These are phyloP conservation scores for Pachyrhynchus sulphureomaculatus DNA, from an alignment of 1,140 invertebrate species.

Conservation along the genomic window DNA sequence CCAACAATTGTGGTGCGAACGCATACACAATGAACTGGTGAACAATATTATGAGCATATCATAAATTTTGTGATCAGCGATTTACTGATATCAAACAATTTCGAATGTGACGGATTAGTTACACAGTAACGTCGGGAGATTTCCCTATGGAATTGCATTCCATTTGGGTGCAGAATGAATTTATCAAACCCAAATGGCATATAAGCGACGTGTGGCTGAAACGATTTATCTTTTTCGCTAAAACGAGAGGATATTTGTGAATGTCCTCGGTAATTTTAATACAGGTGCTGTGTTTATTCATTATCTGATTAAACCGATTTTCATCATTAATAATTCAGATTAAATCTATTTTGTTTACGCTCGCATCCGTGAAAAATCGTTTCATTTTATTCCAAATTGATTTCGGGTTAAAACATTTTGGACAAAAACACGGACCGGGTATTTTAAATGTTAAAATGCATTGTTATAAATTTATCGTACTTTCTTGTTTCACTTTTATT, in stretches of 20 bases:
- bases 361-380: slow-evolving; percentile 5
- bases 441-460: too few relatives aligned
- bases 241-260: slow-evolving; percentile 3
- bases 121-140: slow-evolving; percentile 35
- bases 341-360: slow-evolving; percentile 6
- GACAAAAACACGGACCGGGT: too few relatives aligned
- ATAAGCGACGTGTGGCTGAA: background rate
- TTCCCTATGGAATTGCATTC: slow-evolving; percentile 40
- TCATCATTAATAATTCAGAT: slow-evolving; percentile 10
- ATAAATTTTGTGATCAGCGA: slow-evolving; percentile 39
- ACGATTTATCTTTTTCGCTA: slow-evolving; percentile 17
- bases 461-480: too few relatives aligned
- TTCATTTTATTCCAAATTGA: background rate
- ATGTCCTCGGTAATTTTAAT: slow-evolving; percentile 6
- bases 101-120: slow-evolving; percentile 36
- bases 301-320: slow-evolving; percentile 8
- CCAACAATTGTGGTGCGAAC: too few relatives aligned
- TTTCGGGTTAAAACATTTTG: background rate
- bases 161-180: slow-evolving; percentile 31
- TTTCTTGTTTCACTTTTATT: too few relatives aligned
- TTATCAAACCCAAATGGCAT: slow-evolving; percentile 21
- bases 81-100: slow-evolving; percentile 42
- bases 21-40: slow-evolving; percentile 24
- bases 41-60: slow-evolving; percentile 36
- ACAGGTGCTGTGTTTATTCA: slow-evolving; percentile 10